A percentile compares a stretch with the other conserved stretches of the same genome.
Conservation (phyloP, 2,797 vertebrate species). For the Siniperca undulata region DNA sequence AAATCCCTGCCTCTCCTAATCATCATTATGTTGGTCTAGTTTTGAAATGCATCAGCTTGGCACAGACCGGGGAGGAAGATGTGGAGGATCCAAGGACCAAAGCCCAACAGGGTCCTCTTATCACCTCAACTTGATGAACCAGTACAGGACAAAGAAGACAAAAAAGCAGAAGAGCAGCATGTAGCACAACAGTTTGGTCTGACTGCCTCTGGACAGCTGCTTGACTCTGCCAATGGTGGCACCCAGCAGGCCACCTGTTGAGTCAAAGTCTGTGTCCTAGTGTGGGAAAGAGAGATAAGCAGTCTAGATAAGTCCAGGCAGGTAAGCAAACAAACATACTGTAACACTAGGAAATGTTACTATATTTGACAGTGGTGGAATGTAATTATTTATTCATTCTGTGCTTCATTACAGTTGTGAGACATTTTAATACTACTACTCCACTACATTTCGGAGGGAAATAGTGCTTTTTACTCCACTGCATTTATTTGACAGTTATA, state of each 20-base stretch:
- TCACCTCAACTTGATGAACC: slow-evolving; percentile 92
- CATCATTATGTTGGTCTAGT: slow-evolving; percentile 13
- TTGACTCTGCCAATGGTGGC: slow-evolving; percentile 95
- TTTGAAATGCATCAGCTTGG: slow-evolving; percentile 36
- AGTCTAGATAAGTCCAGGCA: slow-evolving; percentile 13
- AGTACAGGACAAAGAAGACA: slow-evolving; percentile 96
- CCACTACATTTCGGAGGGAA: not conserved
- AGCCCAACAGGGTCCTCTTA: slow-evolving; percentile 25
- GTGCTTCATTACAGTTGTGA: not conserved
- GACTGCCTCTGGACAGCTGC: slow-evolving; percentile 94
- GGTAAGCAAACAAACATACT: not conserved
- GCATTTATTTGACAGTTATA: not conserved
- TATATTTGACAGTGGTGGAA: not conserved
- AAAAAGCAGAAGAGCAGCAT: slow-evolving; percentile 96
- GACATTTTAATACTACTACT: not conserved
- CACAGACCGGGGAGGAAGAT: slow-evolving; percentile 37
- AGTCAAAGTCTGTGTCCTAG: slow-evolving; percentile 96
- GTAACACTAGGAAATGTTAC: not conserved
- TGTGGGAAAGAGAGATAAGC: slow-evolving; percentile 8
- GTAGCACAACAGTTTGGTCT: slow-evolving; percentile 94
- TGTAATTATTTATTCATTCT: not conserved
- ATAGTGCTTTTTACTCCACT: not conserved
- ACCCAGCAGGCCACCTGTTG: slow-evolving; percentile 93
- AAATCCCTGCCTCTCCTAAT: slow-evolving; percentile 17
- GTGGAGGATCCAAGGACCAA: slow-evolving; percentile 3